Evolutionary conservation across 2,797 vertebrate genomes (phyloP), one percentile per base, ranked within the genome.

Genomic region (Xerus rutilus): DNA sequence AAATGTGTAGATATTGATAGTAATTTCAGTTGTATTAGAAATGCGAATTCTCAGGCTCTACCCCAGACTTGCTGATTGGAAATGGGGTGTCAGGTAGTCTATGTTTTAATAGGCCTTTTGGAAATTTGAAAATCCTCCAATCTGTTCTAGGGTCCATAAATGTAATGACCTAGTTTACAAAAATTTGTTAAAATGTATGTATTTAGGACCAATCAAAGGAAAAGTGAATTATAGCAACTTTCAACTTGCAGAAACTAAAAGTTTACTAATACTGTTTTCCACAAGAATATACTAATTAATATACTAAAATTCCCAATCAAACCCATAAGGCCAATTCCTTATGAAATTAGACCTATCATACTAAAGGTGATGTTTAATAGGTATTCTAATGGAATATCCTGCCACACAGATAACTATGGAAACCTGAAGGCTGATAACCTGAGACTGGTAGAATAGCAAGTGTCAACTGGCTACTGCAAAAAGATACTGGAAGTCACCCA

Each of bases 161-260:
- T 23, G 59, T 10, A 15, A 73, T 65, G 57, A 62, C 13, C 35
- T 82, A 35, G 7, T 39, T 93, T 91, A 49, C 1, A 81, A 93
- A 18, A 94, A 62, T 7, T 89, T 62, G 17, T 67, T 92, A 76
- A 88, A 96, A 83, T 59, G 43, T 23, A 43, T 74, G 21, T 15
- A 52, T 52, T 83, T 74, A 83, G 11, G 6, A 77, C 20, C 35
- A 85, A 96, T n/a, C 69, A 77, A 89, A 89, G 57, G 21, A 79
- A 91, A 96, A 91, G 47, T 69, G 4, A 92, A 77, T 25, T 76
- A 76, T 8, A 81, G 32, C 1, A 32, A 88, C 89, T 69, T 15
- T 52, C 49, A 88, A 15, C n/a, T 78, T 81, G 54, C 0, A 69
- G n/a, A 95, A 96, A 89, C n/a, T 49, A 82, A 70, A 87, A 77